These are phyloP conservation scores for Hemicrepidius hirtus DNA, from an alignment of 2,888 invertebrate species.

Conservation along the genomic window DNA sequence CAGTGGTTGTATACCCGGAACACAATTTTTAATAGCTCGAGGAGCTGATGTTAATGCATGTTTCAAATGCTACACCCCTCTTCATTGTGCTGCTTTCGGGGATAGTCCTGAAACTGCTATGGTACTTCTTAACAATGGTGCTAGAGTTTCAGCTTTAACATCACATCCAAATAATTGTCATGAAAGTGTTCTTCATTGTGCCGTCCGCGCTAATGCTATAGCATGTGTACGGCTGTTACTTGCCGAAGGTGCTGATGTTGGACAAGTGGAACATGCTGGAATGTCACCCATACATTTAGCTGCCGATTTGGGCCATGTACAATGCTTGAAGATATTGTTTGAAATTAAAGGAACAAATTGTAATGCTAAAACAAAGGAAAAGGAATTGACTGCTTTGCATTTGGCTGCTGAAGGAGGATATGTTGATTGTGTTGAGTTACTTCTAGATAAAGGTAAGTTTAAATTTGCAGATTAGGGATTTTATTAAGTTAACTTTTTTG, in stretches of 20 bases:
- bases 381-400: conserved; percentile 87
- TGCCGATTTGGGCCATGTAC: conserved; percentile 86
- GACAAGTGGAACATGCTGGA: conserved; percentile 84
- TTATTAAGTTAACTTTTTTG: background rate
- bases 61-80: conserved; percentile 84
- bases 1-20: conserved; percentile 84
- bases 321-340: conserved; percentile 83
- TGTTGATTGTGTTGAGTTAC: conserved; percentile 84
- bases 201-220: conserved; percentile 88
- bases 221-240: conserved; percentile 87
- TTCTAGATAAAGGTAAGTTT: conserved; percentile 75
- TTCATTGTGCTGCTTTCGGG: conserved; percentile 93
- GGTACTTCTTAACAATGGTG: conserved; percentile 83
- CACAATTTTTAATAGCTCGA: conserved; percentile 80
- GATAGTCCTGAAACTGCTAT: conserved; percentile 88
- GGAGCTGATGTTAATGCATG: conserved; percentile 82
- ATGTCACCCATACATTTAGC: conserved; percentile 88
- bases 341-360: conserved; percentile 83
- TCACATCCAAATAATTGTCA: conserved; percentile 78
- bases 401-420: conserved; percentile 92
- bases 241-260: conserved; percentile 83
- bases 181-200: conserved; percentile 88
- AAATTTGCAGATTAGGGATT: background rate
- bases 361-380: conserved; percentile 82
- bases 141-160: conserved; percentile 80